phyloP scores from a whole-genome alignment of 2,888 invertebrate genomes.

The Prosapia bicincta region DNA sequence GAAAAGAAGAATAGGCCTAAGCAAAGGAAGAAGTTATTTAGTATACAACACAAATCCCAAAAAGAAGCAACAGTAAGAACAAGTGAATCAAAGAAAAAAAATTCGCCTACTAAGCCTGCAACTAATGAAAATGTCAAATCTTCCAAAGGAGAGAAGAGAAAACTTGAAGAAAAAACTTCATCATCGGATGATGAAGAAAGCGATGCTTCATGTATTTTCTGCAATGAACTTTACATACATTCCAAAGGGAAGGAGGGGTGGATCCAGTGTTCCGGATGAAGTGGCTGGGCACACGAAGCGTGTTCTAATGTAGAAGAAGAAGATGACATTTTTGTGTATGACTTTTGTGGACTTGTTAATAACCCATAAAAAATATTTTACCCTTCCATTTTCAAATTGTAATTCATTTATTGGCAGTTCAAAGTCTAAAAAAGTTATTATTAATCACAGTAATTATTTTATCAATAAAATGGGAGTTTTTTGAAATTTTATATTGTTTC shows the following conservation, averaged over 20 bases:
- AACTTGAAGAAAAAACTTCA: slow-evolving; percentile 9
- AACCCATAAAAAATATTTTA: no score
- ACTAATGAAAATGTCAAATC: neutral
- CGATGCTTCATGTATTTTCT: slow-evolving; percentile 20
- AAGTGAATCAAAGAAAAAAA: neutral
- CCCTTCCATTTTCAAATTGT: no score
- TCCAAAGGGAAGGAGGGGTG: slow-evolving; percentile 4
- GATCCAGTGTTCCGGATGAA: slow-evolving; percentile 19
- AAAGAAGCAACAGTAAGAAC: neutral
- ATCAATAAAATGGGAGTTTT: no score
- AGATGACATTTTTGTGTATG: slow-evolving; percentile 22
- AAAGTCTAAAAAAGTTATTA: no score
- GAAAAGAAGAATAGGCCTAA: slow-evolving; percentile 8
- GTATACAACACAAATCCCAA: neutral
- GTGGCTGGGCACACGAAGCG: no score
- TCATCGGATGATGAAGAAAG: slow-evolving; percentile 10
- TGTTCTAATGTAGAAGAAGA: slow-evolving; percentile 26
- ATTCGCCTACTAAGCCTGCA: neutral
- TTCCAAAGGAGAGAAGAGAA: neutral
- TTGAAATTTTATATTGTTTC: no score
- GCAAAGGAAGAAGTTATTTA: neutral
- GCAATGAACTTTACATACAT: slow-evolving; percentile 16
- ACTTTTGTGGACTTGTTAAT: slow-evolving; percentile 18
- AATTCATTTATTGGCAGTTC: no score
- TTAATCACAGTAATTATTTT: no score